Base-by-base conservation (phyloP, 2,113 vertebrate genomes). In the Lampris megalopsis region DNA sequence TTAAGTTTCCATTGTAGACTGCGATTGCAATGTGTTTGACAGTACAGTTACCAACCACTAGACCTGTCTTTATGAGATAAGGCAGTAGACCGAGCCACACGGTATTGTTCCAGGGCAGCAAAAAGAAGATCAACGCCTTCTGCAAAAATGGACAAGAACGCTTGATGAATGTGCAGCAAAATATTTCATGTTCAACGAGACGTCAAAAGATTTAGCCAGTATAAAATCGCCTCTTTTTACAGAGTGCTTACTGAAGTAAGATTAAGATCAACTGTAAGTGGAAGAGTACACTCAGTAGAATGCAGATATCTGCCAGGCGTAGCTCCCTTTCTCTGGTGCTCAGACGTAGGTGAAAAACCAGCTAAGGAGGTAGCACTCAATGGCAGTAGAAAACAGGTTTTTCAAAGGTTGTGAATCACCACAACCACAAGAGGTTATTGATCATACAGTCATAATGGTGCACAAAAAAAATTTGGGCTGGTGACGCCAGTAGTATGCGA, bases 11-110 rank as follows among this genome's bases (percentile, higher is more conserved):
- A 76, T 56, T 45, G 5, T 57, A 67, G 67, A 50, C n/a, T 40
- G 67, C 58, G 71, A 66, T 75, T 72, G 75, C 57, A 66, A 75
- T 57, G 52, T 1, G 6, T 45, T 42, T 38, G 40, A 63, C 62
- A 40, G 1, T 74, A 57, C 60, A 45, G 72, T 42, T 35, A n/a
- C 50, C 61, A 9, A 68, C 38, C 66, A 45, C 5, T 47, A 53
- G 74, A 60, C 68, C 77, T 85, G 86, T 58, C 56, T 4, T 77
- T 47, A 13, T 50, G 64, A 83, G 84, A 86, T 90, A 80, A 86
- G 63, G 45, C 47, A 10, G 37, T 24, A 35, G 59, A 6, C 13
- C 56, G 45, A 45, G n/a, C 4, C 48, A 40, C 6, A 53, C 60
- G 24, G 36, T 63, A 52, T 52, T 10, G 8, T 52, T 64, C 56